phyloP scores from a whole-genome alignment of 2,797 vertebrate genomes.

The Antrozous pallidus region DNA sequence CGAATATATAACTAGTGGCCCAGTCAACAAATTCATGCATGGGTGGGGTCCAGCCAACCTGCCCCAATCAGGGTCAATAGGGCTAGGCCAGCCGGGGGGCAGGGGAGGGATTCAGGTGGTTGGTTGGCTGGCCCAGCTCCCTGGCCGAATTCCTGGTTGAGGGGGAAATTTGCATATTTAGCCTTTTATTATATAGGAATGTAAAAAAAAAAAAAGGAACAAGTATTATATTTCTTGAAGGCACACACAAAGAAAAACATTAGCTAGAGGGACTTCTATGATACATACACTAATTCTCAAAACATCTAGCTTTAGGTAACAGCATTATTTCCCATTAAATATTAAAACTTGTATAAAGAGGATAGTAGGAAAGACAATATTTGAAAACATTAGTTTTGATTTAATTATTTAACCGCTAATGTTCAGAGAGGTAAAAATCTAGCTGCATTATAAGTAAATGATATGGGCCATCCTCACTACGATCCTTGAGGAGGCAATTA shows the following conservation, averaged over 20 bases:
- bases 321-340: constrained; percentile 46
- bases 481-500: constrained; percentile 9
- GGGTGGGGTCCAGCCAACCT: too few relatives aligned
- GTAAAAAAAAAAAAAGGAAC: neutral
- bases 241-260: constrained; percentile 19
- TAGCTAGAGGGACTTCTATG: neutral
- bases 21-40: too few relatives aligned
- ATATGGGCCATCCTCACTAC: neutral
- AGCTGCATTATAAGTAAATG: constrained; percentile 25
- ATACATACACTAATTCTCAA: neutral
- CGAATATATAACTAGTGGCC: too few relatives aligned
- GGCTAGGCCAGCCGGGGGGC: too few relatives aligned
- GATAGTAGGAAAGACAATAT: neutral
- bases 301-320: constrained; percentile 22
- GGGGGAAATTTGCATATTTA: too few relatives aligned
- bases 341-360: neutral
- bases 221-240: constrained; percentile 5
- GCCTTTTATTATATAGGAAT: neutral
- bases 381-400: constrained; percentile 28
- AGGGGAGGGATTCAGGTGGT: too few relatives aligned
- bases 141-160: too few relatives aligned
- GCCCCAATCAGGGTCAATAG: too few relatives aligned
- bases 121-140: too few relatives aligned
- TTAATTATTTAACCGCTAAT: constrained; percentile 51
- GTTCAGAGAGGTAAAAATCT: constrained; percentile 53